A percentile compares a stretch with the other conserved stretches of the same genome.
Evolutionary conservation across 2,797 vertebrate species (phyloP).

Genomic region (Cephalopachus bancanus): DNA sequence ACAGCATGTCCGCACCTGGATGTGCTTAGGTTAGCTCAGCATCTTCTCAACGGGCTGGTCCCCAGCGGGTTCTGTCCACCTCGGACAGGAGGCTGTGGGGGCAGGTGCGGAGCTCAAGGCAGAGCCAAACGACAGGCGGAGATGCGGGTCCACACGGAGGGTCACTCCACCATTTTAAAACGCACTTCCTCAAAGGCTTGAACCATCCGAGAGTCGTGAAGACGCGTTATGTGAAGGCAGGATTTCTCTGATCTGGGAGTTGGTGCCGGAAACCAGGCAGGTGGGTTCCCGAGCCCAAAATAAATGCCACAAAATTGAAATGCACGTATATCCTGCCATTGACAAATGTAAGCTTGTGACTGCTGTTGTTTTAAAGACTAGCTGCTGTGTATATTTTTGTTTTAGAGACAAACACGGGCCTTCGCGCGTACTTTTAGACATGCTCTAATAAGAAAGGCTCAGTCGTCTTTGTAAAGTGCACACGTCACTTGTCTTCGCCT

Average conservation of each 20-base stretch:
- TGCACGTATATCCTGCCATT: neutral
- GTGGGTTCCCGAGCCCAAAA: neutral
- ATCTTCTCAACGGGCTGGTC: neutral
- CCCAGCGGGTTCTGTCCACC: neutral
- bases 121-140: constrained; percentile 25
- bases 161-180: neutral
- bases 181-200: neutral
- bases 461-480: constrained; percentile 70
- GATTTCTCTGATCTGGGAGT: neutral
- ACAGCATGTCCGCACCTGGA: neutral
- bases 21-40: neutral
- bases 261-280: neutral
- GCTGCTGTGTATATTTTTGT: neutral
- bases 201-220: constrained; percentile 31
- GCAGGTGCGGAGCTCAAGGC: neutral
- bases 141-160: constrained; percentile 12
- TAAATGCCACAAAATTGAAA: neutral
- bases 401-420: constrained; percentile 56
- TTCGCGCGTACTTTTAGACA: accelerated
- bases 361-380: constrained; percentile 49
- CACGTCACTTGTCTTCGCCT: constrained; percentile 72
- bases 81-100: no score
- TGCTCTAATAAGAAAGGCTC: constrained; percentile 68
- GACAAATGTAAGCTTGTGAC: constrained; percentile 30
- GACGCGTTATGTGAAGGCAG: neutral